Percentiles rank a stretch among this genome's conserved stretches.
phyloP scores from a whole-genome alignment of 2,113 vertebrate genomes.

The Epinephelus moara region DNA sequence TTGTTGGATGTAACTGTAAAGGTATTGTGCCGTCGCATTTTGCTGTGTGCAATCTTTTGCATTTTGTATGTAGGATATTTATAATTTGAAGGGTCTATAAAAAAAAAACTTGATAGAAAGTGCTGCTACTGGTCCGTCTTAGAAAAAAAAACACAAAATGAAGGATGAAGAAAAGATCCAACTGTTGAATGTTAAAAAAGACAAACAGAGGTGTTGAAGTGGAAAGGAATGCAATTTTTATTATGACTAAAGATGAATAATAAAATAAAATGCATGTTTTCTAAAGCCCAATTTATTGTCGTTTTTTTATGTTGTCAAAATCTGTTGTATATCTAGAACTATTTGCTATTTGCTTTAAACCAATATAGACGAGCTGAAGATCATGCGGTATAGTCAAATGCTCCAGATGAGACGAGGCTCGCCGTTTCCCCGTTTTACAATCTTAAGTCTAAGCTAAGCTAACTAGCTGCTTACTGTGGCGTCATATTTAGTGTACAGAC shows the following conservation, averaged over 20 bases:
- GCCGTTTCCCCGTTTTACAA: too few species aligned
- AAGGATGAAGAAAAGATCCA: background rate
- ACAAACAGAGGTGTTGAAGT: conserved; percentile 15
- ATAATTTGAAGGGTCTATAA: conserved; percentile 17
- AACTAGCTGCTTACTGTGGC: too few species aligned
- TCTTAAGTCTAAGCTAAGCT: too few species aligned
- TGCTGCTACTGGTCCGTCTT: conserved; percentile 24
- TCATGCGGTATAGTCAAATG: background rate
- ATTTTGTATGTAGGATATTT: conserved; percentile 51
- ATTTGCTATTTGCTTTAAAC: background rate
- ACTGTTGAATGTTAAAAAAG: conserved; percentile 24
- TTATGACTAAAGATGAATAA: conserved; percentile 69
- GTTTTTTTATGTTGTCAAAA: background rate
- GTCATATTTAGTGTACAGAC: too few species aligned
- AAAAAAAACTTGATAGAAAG: background rate
- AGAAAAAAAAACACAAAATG: background rate
- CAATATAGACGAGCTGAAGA: background rate
- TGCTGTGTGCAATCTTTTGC: conserved; percentile 28
- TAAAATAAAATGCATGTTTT: conserved; percentile 85
- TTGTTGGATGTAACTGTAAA: conserved; percentile 19
- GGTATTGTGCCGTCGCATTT: background rate
- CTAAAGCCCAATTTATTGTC: conserved; percentile 52
- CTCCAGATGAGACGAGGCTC: background rate
- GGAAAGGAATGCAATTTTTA: conserved; percentile 72
- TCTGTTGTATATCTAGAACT: background rate